A percentile compares a stretch with the other conserved stretches of the same genome.
These are phyloP conservation scores for Dromiciops gliroides DNA, from an alignment of 2,113 vertebrate species.

Conservation along the genomic window DNA sequence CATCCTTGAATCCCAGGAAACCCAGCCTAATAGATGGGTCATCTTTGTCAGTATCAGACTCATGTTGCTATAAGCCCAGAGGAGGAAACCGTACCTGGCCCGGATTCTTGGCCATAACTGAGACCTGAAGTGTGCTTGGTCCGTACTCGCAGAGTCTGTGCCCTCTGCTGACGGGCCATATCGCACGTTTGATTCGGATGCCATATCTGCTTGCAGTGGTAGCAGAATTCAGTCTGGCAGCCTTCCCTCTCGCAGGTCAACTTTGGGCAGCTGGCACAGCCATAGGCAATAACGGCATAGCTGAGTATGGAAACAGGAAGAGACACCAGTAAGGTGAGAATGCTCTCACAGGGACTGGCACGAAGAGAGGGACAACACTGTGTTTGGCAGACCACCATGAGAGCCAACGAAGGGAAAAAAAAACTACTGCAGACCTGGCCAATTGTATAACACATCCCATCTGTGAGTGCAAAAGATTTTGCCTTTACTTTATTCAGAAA, in stretches of 20 bases:
- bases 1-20: neutral
- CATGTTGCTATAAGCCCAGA: neutral
- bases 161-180: conserved; percentile 96
- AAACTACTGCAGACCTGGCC: neutral
- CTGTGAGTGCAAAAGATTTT: conserved; percentile 47
- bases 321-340: neutral
- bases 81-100: conserved; percentile 86
- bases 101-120: conserved; percentile 96
- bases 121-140: conserved; percentile 95
- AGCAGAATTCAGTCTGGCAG: conserved; percentile 98
- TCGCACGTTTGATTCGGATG: conserved; percentile 99
- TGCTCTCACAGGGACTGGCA: conserved; percentile 33
- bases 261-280: conserved; percentile 98
- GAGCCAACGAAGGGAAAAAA: conserved; percentile 3
- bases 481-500: conserved; percentile 42
- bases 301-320: conserved; percentile 81
- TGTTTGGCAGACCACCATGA: neutral
- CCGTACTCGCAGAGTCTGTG: conserved; percentile 92
- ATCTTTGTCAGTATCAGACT: conserved; percentile 28
- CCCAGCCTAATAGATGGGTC: neutral
- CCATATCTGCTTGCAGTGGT: conserved; percentile 99
- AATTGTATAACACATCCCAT: conserved; percentile 33
- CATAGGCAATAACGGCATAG: conserved; percentile 97
- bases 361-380: neutral
- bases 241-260: conserved; percentile 96